phyloP scores from a whole-genome alignment of 2,888 invertebrate species.

The Pyralis farinalis region DNA sequence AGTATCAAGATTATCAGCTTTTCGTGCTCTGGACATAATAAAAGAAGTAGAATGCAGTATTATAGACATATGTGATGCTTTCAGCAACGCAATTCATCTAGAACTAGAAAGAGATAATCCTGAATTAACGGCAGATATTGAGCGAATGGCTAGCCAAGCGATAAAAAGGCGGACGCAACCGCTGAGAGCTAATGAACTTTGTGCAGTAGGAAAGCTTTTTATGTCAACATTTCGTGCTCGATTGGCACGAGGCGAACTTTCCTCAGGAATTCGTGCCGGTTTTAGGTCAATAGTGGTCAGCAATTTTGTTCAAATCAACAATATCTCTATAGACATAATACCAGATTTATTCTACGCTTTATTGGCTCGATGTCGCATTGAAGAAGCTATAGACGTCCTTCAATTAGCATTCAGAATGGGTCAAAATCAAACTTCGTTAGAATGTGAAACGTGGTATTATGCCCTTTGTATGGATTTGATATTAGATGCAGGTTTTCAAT shows the following conservation, averaged over 20 bases:
- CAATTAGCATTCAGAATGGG: slow-evolving; percentile 46
- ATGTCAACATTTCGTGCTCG: slow-evolving; percentile 62
- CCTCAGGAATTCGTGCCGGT: slow-evolving; percentile 54
- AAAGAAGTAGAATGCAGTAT: slow-evolving; percentile 56
- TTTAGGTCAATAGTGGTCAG: slow-evolving; percentile 62
- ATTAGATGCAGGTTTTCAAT: slow-evolving; percentile 77
- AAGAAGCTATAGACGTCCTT: slow-evolving; percentile 71
- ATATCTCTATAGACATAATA: slow-evolving; percentile 59
- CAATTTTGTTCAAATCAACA: slow-evolving; percentile 59
- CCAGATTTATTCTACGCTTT: slow-evolving; percentile 68
- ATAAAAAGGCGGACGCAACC: slow-evolving; percentile 46
- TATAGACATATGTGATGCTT: slow-evolving; percentile 65
- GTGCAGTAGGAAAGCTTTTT: slow-evolving; percentile 65
- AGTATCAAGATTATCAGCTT: slow-evolving; percentile 43
- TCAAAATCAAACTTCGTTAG: slow-evolving; percentile 36
- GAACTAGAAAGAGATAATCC: slow-evolving; percentile 59
- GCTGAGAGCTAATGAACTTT: slow-evolving; percentile 62
- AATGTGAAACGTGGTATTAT: slow-evolving; percentile 76
- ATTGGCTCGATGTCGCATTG: slow-evolving; percentile 60
- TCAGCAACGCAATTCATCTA: slow-evolving; percentile 65
- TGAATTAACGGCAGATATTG: slow-evolving; percentile 52
- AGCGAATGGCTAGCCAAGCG: slow-evolving; percentile 46
- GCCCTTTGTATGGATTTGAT: slow-evolving; percentile 80
- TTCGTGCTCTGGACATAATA: slow-evolving; percentile 49
- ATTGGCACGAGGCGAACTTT: slow-evolving; percentile 49